Conservation (phyloP, 2,888 invertebrate species). For the Oscheius sp. region DNA sequence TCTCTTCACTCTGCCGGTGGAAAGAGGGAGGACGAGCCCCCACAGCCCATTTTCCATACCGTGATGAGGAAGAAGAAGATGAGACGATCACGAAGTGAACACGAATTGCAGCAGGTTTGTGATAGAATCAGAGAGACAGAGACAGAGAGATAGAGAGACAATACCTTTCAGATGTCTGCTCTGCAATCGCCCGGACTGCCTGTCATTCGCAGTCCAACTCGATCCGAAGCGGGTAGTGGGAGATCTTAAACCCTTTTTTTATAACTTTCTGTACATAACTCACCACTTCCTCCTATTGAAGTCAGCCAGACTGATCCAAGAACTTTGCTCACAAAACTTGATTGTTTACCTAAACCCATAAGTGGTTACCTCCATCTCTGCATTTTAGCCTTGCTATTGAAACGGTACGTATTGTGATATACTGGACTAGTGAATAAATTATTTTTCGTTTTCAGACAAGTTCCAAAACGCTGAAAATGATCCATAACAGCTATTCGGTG, state of each 20-base stretch:
- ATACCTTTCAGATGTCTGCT: slow-evolving; percentile 23
- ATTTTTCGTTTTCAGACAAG: no score
- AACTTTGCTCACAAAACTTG: slow-evolving; percentile 23
- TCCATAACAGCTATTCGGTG: no score
- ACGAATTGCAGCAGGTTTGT: slow-evolving; percentile 43
- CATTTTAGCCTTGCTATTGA: neutral
- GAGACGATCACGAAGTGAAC: slow-evolving; percentile 55
- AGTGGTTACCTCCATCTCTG: neutral
- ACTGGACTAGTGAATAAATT: no score
- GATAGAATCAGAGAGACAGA: neutral
- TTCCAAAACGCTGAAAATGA: no score
- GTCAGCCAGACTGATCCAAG: neutral
- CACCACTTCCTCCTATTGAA: neutral
- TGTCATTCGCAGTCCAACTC: slow-evolving; percentile 29
- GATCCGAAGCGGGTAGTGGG: slow-evolving; percentile 34
- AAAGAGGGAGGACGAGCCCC: slow-evolving; percentile 11
- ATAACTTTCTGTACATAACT: neutral
- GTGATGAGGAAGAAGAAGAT: slow-evolving; percentile 64
- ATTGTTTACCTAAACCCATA: neutral
- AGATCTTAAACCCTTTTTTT: slow-evolving; percentile 7
- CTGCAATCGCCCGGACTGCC: slow-evolving; percentile 32
- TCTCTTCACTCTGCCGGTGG: slow-evolving; percentile 1
- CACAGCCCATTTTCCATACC: slow-evolving; percentile 62
- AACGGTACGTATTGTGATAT: no score
- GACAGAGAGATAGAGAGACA: no score